Conservation (phyloP, 2,113 vertebrate genomes). For the Chaetodon auriga region DNA sequence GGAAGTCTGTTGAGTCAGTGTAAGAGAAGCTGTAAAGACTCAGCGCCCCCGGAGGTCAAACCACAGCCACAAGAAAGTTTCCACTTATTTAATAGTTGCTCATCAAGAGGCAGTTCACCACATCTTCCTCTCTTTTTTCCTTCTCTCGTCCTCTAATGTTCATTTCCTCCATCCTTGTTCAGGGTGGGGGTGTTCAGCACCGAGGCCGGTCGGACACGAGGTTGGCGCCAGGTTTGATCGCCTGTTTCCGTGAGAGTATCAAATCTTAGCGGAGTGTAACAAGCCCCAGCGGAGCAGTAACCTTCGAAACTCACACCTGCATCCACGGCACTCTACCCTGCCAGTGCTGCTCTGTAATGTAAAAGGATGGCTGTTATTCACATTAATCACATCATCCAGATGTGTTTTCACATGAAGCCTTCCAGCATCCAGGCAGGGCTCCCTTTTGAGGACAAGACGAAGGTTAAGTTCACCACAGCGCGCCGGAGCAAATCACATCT, state of each 20-base stretch:
- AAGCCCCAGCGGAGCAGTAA: conserved; percentile 71
- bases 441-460: conserved; percentile 5
- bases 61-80: conserved; percentile 48
- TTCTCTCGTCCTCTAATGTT: conserved; percentile 12
- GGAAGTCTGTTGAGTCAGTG: not conserved
- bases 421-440: conserved; percentile 36
- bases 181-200: conserved; percentile 29
- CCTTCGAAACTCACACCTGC: conserved; percentile 74
- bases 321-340: conserved; percentile 39
- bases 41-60: conserved; percentile 28
- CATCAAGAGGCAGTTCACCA: conserved; percentile 1
- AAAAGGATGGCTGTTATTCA: conserved; percentile 64
- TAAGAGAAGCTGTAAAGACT: conserved; percentile 18
- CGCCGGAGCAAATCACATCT: not conserved
- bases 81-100: conserved; percentile 49
- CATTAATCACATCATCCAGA: conserved; percentile 78
- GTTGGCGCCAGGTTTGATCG: conserved; percentile 46
- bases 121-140: not conserved
- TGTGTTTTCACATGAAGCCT: conserved; percentile 68
- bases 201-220: conserved; percentile 22
- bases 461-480: conserved; percentile 23
- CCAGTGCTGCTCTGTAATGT: conserved; percentile 57
- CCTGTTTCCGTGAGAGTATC: conserved; percentile 71
- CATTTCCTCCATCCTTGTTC: conserved; percentile 8
- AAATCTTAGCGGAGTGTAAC: conserved; percentile 61